Conservation (phyloP, 2,797 vertebrate species). For the Pseudochaenichthys georgianus region DNA sequence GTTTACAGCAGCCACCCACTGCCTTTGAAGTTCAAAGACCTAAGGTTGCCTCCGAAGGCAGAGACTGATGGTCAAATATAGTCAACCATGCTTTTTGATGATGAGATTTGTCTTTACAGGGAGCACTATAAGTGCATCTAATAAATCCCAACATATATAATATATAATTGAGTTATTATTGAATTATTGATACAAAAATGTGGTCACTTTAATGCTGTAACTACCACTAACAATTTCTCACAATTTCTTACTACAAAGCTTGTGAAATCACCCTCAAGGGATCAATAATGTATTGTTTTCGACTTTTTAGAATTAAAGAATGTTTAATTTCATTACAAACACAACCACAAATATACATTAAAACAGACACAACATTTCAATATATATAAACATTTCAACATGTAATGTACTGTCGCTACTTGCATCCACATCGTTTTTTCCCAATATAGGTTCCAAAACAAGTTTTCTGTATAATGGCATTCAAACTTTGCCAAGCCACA, state of each 20-base stretch:
- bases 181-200: neutral
- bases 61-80: constrained; percentile 3
- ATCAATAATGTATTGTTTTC: neutral
- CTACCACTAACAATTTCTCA: neutral
- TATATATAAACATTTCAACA: neutral
- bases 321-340: neutral
- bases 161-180: neutral
- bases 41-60: constrained; percentile 1
- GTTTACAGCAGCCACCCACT: constrained; percentile 40
- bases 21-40: constrained; percentile 32
- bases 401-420: neutral
- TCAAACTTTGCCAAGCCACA: neutral
- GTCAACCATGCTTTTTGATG: neutral
- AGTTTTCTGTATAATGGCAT: neutral
- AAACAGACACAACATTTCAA: neutral
- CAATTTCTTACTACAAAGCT: neutral
- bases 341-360: neutral
- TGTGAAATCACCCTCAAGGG: neutral
- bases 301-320: neutral
- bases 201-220: neutral
- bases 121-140: neutral
- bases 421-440: too few relatives aligned
- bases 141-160: neutral
- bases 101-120: neutral
- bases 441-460: neutral